Conservation (phyloP, 2,888 invertebrate genomes). For the Dynastes maya region DNA sequence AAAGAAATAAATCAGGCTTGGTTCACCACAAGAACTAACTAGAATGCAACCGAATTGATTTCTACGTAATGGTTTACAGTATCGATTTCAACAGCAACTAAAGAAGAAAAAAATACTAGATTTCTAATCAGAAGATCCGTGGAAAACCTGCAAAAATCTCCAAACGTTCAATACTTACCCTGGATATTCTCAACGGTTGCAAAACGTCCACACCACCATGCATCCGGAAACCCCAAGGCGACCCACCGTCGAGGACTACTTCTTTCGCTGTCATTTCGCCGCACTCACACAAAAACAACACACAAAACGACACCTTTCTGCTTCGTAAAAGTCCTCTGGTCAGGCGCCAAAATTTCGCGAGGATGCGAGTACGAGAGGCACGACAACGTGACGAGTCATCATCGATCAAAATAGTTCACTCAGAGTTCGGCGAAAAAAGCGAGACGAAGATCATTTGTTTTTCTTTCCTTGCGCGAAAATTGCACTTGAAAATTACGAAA, state of each 20-base stretch:
- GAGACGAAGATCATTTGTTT: slow-evolving; percentile 47
- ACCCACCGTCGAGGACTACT: slow-evolving; percentile 85
- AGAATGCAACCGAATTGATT: too few relatives aligned
- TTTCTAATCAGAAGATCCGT: too few relatives aligned
- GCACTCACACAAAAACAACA: not conserved
- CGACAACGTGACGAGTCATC: slow-evolving; percentile 54
- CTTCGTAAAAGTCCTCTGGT: slow-evolving; percentile 53
- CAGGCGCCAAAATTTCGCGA: slow-evolving; percentile 54
- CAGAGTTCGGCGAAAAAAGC: not conserved
- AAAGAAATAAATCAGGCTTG: too few relatives aligned
- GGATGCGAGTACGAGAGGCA: not conserved
- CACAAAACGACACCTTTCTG: not conserved
- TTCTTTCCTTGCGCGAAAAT: too few relatives aligned
- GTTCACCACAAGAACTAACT: too few relatives aligned
- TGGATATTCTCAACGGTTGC: slow-evolving; percentile 84
- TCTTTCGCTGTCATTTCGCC: slow-evolving; percentile 78
- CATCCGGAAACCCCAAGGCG: slow-evolving; percentile 93
- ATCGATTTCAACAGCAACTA: too few relatives aligned
- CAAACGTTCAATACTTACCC: slow-evolving; percentile 75
- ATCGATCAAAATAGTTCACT: slow-evolving; percentile 58
- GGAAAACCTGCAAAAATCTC: not conserved
- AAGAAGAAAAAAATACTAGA: too few relatives aligned
- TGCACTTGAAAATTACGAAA: too few relatives aligned
- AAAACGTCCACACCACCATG: slow-evolving; percentile 87
- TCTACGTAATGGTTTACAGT: too few relatives aligned